These are phyloP conservation scores for Brachionus calyciflorus DNA, from an alignment of 1,140 invertebrate species.

Conservation along the genomic window DNA sequence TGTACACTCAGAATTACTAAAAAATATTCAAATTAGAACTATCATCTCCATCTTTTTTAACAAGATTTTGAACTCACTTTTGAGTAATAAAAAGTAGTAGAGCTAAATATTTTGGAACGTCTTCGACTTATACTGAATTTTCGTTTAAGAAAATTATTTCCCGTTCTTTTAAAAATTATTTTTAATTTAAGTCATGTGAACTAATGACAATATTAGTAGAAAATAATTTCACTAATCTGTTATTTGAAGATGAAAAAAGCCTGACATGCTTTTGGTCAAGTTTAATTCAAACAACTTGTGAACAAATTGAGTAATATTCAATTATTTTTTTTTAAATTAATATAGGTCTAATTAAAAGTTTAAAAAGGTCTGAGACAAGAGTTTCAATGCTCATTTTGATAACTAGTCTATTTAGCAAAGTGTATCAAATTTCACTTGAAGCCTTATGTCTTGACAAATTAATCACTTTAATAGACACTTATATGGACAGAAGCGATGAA, in stretches of 20 bases:
- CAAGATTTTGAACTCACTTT: too few species aligned
- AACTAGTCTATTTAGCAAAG: not conserved
- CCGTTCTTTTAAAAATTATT: too few species aligned
- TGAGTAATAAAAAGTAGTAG: too few species aligned
- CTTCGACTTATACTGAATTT: too few species aligned
- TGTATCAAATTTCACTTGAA: not conserved
- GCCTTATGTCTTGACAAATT: not conserved
- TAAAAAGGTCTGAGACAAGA: constrained; percentile 8
- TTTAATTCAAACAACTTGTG: not conserved
- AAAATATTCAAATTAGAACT: too few species aligned
- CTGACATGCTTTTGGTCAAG: not conserved
- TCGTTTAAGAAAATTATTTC: too few species aligned
- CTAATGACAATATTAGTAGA: not conserved
- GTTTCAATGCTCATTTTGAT: not conserved
- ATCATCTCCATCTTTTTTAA: too few species aligned
- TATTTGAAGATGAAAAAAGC: not conserved
- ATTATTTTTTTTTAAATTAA: not conserved
- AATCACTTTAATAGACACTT: not conserved
- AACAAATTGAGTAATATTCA: not conserved
- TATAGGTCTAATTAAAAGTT: not conserved
- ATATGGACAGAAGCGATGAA: constrained; percentile 15
- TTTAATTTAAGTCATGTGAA: not conserved
- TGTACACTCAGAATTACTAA: too few species aligned
- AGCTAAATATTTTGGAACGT: too few species aligned
- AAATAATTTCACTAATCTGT: not conserved